Evolutionary conservation across 2,113 vertebrate species (phyloP).

Genomic region (Prinia subflava): DNA sequence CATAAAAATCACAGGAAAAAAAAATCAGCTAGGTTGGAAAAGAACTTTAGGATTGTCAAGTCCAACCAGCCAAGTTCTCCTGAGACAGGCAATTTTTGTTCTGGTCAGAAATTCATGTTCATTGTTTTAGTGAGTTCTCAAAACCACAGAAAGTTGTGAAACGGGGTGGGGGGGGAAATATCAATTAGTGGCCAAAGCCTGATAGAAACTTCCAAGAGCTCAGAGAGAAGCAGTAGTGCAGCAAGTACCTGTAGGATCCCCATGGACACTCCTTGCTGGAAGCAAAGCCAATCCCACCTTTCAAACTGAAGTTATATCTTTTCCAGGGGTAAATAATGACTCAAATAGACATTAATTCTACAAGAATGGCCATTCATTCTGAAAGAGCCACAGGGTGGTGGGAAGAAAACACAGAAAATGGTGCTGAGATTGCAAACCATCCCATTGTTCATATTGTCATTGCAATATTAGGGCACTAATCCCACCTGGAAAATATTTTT

Average conservation of each 20-base stretch:
- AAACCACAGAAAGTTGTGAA: background rate
- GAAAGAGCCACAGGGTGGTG: background rate
- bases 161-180: background rate
- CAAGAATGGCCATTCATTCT: background rate
- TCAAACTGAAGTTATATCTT: background rate
- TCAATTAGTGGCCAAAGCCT: background rate
- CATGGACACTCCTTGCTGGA: background rate
- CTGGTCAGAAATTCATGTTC: background rate
- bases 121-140: background rate
- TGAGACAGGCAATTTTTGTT: background rate
- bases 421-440: background rate
- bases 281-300: background rate
- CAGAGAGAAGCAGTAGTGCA: background rate
- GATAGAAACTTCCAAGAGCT: background rate
- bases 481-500: background rate
- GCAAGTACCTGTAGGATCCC: background rate
- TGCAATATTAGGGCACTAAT: background rate
- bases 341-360: background rate
- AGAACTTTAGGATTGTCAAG: background rate
- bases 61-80: background rate
- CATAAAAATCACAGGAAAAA: background rate
- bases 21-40: background rate
- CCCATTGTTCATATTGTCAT: background rate
- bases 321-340: background rate
- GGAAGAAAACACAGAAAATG: background rate